Evolutionary conservation across 53 echinoderm and acorn worm species (phyloP).

Genomic region (Holothuria scabra): DNA sequence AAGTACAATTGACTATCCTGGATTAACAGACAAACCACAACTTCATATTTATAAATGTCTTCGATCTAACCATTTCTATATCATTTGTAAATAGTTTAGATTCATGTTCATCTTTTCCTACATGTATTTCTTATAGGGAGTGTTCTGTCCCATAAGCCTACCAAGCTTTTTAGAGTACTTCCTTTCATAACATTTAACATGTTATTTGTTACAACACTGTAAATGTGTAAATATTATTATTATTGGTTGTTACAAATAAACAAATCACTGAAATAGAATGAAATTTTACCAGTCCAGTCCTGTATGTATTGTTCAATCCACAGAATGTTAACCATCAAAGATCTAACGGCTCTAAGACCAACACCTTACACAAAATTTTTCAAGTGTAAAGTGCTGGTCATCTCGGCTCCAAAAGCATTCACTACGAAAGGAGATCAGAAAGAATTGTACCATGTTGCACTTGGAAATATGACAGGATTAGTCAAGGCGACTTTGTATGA

Average conservation of each 20-base stretch:
- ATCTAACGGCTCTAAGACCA: not conserved
- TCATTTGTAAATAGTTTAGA: too few relatives aligned
- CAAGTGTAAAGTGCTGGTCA: not conserved
- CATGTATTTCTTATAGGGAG: too few relatives aligned
- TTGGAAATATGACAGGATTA: not conserved
- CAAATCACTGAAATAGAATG: too few relatives aligned
- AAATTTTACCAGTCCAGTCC: not conserved
- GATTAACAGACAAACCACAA: not conserved
- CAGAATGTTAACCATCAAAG: not conserved
- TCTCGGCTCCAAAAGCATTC: not conserved
- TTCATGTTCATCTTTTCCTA: too few relatives aligned
- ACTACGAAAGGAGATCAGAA: conserved; percentile 23
- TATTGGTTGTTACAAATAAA: too few relatives aligned
- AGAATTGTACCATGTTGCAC: conserved; percentile 2
- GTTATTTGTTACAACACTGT: too few relatives aligned
- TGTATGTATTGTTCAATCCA: not conserved
- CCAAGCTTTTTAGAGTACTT: too few relatives aligned
- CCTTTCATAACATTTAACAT: too few relatives aligned
- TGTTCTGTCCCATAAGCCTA: too few relatives aligned
- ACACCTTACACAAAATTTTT: not conserved
- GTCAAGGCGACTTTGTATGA: conserved; percentile 1
- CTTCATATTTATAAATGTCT: not conserved
- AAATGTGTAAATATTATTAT: too few relatives aligned
- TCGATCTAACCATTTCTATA: too few relatives aligned
- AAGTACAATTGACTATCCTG: not conserved